Evolutionary conservation across 2,797 vertebrate species (phyloP), one percentile per base, ranked within the genome.

Genomic region (Peromyscus attwateri): DNA sequence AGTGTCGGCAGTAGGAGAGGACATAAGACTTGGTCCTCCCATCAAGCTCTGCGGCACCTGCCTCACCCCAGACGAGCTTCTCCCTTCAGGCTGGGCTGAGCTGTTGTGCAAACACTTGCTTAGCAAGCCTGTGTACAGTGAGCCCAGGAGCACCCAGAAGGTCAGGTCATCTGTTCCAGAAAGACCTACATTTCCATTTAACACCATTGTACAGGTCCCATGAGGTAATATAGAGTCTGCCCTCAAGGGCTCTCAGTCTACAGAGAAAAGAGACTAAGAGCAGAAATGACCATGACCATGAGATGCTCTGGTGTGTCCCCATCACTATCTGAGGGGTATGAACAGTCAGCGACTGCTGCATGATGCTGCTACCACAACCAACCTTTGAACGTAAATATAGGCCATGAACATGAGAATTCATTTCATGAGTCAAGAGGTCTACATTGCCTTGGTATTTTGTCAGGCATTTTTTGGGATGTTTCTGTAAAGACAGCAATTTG

Each of bases 281-380:
- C 4, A 31, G 25, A 0, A 3, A 46, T 0, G 10, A 60, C 19
- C 6, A 0, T 0, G 11, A 60, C 21, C 64, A n/a, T 27, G 21
- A 49, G 66, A 11, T 0, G 5, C 55, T 7, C 27, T 0, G 0
- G 2, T 0, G 6, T 0, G 0, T 23, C 34, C 8, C 1, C 0
- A 19, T 14, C 64, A 5, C 66, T 34, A 0, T 2, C 55, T 27
- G 37, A 84, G 6, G 19, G 37, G 17, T 4, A 1, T 0, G 34
- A 23, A 0, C 1, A 49, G 43, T 11, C 14, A 1, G 12, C 31
- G 1, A 0, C 29, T 64, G n/a, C 16, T 57, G 23, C 1, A 55
- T 40, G n/a, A 73, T 57, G 52, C 49, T 31, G 25, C 85, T 14
- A 57, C 3, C n/a, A 10, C 31, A 1, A 1, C 64, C 23, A 0